A percentile compares a stretch with the other conserved stretches of the same genome.
These are phyloP conservation scores for Heteropelma amictum DNA, from an alignment of 2,888 invertebrate species.

Conservation along the genomic window DNA sequence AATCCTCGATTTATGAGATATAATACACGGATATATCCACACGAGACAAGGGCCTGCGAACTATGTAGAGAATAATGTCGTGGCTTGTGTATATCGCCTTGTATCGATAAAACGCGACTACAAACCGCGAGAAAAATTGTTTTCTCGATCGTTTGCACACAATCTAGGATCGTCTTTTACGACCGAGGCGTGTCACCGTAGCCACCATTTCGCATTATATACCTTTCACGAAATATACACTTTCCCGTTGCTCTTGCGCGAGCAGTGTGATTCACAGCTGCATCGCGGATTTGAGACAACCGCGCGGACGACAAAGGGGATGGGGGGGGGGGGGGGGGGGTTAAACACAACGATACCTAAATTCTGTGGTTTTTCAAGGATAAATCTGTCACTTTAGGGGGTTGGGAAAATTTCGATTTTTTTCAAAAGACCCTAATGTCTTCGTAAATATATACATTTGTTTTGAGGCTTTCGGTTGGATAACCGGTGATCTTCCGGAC, in stretches of 20 bases:
- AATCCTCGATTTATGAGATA: slow-evolving; percentile 35
- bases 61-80: no score
- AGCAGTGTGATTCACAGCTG: slow-evolving; percentile 66
- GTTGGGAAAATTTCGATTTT: no score
- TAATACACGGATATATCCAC: background rate
- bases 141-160: slow-evolving; percentile 32
- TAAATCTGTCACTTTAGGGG: no score
- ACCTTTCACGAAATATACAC: slow-evolving; percentile 28
- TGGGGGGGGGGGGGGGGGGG: background rate
- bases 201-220: slow-evolving; percentile 66
- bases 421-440: no score
- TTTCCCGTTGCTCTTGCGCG: background rate
- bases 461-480: slow-evolving; percentile 27
- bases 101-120: slow-evolving; percentile 21
- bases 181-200: slow-evolving; percentile 71
- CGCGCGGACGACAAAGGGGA: background rate
- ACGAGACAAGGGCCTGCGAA: background rate
- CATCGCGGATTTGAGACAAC: slow-evolving; percentile 47
- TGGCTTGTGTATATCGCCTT: background rate
- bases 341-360: background rate
- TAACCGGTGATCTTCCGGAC: slow-evolving; percentile 53
- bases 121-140: slow-evolving; percentile 8
- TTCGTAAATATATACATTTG: slow-evolving; percentile 6
- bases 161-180: slow-evolving; percentile 67
- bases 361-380: background rate